A percentile compares a stretch with the other conserved stretches of the same genome.
phyloP scores from a whole-genome alignment of 2,113 vertebrate genomes.

The human region DNA sequence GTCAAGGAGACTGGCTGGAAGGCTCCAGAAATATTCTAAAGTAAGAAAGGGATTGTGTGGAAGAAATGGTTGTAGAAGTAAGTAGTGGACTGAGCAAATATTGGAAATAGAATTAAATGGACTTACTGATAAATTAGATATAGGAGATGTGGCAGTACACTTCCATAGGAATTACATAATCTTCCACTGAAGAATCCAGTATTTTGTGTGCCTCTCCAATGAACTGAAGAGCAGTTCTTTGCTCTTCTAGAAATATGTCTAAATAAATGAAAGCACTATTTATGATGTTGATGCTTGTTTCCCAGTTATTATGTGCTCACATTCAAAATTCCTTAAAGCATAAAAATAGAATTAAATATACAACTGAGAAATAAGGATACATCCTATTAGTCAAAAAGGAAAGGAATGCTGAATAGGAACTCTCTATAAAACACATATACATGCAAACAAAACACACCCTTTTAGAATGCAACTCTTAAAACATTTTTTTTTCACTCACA shows the following conservation, averaged over 20 bases:
- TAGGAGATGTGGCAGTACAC: background rate
- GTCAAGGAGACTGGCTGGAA: background rate
- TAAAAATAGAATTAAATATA: background rate
- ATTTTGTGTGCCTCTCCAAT: background rate
- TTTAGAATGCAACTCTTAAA: background rate
- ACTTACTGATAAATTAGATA: background rate
- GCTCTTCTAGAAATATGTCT: background rate
- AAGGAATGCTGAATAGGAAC: background rate
- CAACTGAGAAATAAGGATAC: background rate
- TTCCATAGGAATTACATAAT: background rate
- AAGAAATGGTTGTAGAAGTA: background rate
- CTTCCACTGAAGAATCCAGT: background rate
- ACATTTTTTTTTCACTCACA: background rate
- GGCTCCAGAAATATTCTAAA: background rate
- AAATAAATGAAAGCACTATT: background rate
- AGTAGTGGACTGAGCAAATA: background rate
- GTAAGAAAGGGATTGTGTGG: background rate
- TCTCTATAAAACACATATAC: background rate
- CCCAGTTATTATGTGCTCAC: background rate
- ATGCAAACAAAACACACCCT: background rate
- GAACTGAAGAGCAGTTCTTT: background rate
- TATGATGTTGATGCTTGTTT: background rate
- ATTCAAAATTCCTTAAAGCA: background rate
- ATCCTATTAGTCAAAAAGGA: background rate
- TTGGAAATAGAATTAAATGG: background rate